Evolutionary conservation across 2,888 invertebrate genomes (phyloP).

Genomic region (Trileptium ribeirensis): DNA sequence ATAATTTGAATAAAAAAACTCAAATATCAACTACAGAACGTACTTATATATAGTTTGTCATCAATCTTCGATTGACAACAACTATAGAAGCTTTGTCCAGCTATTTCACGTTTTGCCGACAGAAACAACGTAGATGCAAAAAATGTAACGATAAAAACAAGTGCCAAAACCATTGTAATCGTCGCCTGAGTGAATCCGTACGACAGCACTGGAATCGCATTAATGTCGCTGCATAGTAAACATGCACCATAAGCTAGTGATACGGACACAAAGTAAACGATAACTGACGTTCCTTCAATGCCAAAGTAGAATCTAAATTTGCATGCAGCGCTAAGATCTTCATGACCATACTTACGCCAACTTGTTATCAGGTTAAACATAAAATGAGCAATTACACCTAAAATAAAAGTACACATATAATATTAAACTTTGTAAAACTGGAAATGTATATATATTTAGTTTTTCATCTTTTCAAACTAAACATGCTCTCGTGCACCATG

Average conservation of each 20-base stretch:
- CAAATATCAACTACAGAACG: too few species aligned
- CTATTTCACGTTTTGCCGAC: constrained; percentile 41
- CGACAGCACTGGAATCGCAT: neutral
- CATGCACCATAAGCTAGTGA: constrained; percentile 35
- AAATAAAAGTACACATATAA: neutral
- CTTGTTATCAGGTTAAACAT: neutral
- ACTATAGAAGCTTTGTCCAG: constrained; percentile 48
- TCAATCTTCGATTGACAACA: too few species aligned
- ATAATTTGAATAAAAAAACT: too few species aligned
- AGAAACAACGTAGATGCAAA: constrained; percentile 11
- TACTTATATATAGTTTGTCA: too few species aligned
- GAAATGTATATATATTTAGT: too few species aligned
- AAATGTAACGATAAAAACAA: neutral
- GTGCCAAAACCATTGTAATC: neutral
- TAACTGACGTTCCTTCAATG: constrained; percentile 42
- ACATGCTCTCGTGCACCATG: too few species aligned
- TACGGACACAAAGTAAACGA: constrained; percentile 37
- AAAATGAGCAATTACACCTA: constrained; percentile 5
- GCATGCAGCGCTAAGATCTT: constrained; percentile 32
- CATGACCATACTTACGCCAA: constrained; percentile 24
- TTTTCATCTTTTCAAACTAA: too few species aligned
- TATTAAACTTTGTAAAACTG: too few species aligned
- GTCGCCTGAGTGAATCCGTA: neutral
- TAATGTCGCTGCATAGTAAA: neutral
- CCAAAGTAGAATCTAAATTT: constrained; percentile 47